phyloP scores from a whole-genome alignment of 2,113 vertebrate species.

The Oncorhynchus masou region DNA sequence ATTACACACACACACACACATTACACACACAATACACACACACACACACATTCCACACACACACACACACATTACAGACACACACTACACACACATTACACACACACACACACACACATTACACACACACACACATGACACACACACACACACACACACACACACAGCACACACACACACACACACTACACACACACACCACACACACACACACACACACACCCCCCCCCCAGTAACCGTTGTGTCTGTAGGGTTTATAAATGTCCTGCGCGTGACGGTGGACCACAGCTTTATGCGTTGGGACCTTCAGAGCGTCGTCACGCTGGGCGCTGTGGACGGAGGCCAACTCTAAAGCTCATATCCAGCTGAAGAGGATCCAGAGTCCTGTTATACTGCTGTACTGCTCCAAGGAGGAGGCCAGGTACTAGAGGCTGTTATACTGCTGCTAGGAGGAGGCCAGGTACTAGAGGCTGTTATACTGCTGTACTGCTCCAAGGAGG shows the following conservation, averaged over 20 bases:
- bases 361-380: constrained; percentile 96
- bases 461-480: constrained; percentile 68
- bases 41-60: constrained; percentile 1
- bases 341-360: constrained; percentile 91
- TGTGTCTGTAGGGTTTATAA: neutral
- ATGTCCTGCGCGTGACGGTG: neutral
- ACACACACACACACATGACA: constrained; percentile 8
- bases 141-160: constrained; percentile 1
- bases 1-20: constrained; percentile 10
- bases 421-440: constrained; percentile 70
- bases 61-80: constrained; percentile 3
- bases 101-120: constrained; percentile 58
- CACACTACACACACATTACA: too few relatives aligned
- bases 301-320: constrained; percentile 94
- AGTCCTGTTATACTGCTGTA: constrained; percentile 85
- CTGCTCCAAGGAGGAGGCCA: too few relatives aligned
- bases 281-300: constrained; percentile 90
- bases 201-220: too few relatives aligned
- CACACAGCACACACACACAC: constrained; percentile 5
- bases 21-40: constrained; percentile 1
- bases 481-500: too few relatives aligned
- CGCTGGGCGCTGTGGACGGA: constrained; percentile 85
- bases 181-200: constrained; percentile 5
- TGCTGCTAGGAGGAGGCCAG: constrained; percentile 95
- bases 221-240: constrained; percentile 2